phyloP scores from a whole-genome alignment of 2,113 vertebrate genomes.

The Oreochromis tanganicae region DNA sequence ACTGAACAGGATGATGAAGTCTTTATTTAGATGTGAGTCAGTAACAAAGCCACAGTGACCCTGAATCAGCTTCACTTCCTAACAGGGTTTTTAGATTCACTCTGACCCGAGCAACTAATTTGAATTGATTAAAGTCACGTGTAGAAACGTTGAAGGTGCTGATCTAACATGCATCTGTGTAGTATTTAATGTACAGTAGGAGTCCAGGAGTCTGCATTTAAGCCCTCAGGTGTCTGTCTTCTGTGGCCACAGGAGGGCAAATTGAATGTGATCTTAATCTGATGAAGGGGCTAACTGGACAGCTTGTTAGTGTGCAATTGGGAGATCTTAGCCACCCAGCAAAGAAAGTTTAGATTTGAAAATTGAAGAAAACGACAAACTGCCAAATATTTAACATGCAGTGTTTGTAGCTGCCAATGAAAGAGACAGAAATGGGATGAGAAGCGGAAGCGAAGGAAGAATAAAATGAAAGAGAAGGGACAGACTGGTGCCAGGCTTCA shows the following conservation, averaged over 20 bases:
- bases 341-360: neutral
- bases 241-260: constrained; percentile 24
- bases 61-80: neutral
- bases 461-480: neutral
- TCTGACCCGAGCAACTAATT: neutral
- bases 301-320: neutral
- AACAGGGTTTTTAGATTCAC: rapidly evolving
- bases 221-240: neutral
- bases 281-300: neutral
- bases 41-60: neutral
- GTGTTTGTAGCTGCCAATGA: neutral
- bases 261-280: constrained; percentile 28
- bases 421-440: neutral
- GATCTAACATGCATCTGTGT: neutral
- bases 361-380: neutral
- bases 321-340: neutral
- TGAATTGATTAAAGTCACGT: neutral
- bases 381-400: neutral
- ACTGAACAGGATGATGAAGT: neutral
- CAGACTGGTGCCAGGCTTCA: neutral
- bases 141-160: neutral
- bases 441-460: neutral
- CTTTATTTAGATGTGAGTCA: neutral
- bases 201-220: neutral
- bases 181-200: neutral